Evolutionary conservation across 1,140 invertebrate genomes (phyloP).

Genomic region (Bombus superbus): DNA sequence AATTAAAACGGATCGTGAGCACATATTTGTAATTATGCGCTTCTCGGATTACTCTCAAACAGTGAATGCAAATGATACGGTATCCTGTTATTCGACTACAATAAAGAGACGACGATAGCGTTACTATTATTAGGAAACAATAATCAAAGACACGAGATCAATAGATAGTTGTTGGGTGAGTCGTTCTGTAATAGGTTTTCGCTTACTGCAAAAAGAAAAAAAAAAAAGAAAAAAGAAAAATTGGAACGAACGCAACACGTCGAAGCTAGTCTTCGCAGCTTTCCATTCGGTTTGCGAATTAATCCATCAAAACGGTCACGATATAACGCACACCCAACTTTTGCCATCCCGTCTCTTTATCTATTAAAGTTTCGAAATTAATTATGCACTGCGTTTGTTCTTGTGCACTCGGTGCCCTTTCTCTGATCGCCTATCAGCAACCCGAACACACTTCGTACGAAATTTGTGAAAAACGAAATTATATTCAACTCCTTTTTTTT

Average conservation of each 20-base stretch:
- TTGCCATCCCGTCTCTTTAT: constrained; percentile 58
- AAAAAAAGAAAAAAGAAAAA: constrained; percentile 62
- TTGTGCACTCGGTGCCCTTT: too few species aligned
- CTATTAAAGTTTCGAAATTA: constrained; percentile 67
- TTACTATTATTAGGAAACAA: not conserved
- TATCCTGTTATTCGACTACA: not conserved
- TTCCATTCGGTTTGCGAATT: constrained; percentile 79
- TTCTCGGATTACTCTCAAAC: not conserved
- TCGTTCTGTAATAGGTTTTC: constrained; percentile 62
- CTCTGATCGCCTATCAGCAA: too few species aligned
- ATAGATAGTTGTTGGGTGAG: constrained; percentile 40
- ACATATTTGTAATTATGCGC: too few species aligned
- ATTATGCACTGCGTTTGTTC: constrained; percentile 69
- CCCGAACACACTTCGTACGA: too few species aligned
- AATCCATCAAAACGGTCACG: constrained; percentile 80
- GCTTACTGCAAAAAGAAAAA: constrained; percentile 45
- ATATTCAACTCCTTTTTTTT: too few species aligned
- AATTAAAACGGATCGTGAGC: not conserved
- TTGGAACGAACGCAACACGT: constrained; percentile 66
- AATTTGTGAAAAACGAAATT: too few species aligned
- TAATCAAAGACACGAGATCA: constrained; percentile 55
- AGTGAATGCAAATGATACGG: not conserved
- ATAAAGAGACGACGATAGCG: too few species aligned
- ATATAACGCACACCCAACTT: constrained; percentile 72
- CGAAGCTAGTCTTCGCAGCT: constrained; percentile 72